These are phyloP conservation scores for Bedellia somnulentella DNA, from an alignment of 2,888 invertebrate species.

Conservation along the genomic window DNA sequence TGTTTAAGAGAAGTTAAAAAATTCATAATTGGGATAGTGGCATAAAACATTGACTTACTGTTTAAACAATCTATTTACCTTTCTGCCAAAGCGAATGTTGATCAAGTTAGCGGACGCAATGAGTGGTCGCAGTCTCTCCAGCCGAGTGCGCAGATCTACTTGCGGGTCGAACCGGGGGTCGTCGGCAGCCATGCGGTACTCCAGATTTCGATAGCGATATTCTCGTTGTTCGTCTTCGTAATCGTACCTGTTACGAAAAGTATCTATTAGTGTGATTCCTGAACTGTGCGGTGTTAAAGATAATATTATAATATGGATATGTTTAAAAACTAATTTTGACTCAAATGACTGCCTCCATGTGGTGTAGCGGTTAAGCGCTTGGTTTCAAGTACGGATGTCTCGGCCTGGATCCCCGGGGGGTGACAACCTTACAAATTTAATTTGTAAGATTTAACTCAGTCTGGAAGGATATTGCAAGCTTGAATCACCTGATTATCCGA, in stretches of 20 bases:
- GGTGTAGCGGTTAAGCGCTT: no score
- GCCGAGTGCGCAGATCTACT: constrained; percentile 45
- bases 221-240: constrained; percentile 38
- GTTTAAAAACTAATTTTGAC: background rate
- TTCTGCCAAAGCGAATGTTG: constrained; percentile 76
- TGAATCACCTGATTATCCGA: no score
- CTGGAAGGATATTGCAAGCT: no score
- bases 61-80: constrained; percentile 64
- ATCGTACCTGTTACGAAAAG: constrained; percentile 16
- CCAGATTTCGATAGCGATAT: constrained; percentile 42
- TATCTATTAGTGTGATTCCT: no score
- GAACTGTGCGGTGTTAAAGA: no score
- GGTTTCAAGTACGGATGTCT: no score
- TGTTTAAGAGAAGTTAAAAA: no score
- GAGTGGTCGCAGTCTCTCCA: constrained; percentile 46
- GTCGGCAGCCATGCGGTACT: constrained; percentile 53
- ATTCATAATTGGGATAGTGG: no score
- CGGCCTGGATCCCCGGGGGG: no score
- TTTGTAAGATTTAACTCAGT: no score
- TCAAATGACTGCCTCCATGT: background rate
- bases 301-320: background rate
- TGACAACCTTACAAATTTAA: no score
- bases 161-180: constrained; percentile 55
- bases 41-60: no score
- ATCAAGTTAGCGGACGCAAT: constrained; percentile 76